These are phyloP conservation scores for Prolemur simus DNA, from an alignment of 2,113 vertebrate genomes.

Conservation along the genomic window DNA sequence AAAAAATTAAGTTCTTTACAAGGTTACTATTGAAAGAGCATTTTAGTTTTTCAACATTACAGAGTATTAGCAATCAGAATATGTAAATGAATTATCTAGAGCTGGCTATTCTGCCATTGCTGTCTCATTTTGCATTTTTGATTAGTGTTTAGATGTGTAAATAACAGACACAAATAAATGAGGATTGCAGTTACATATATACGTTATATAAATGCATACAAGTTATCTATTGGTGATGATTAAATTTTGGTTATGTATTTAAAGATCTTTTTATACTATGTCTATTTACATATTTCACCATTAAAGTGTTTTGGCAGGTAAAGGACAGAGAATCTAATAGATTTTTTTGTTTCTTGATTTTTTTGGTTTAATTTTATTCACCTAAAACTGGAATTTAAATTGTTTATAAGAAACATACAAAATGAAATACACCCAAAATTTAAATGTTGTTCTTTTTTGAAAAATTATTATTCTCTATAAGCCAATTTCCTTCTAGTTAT, in stretches of 20 bases:
- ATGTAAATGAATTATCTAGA: neutral
- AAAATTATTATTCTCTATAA: neutral
- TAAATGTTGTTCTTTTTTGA: neutral
- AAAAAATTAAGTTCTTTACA: neutral
- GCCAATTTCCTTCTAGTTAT: neutral
- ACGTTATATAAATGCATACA: neutral
- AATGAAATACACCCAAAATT: slow-evolving; percentile 8
- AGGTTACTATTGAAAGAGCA: neutral
- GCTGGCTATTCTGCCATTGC: neutral
- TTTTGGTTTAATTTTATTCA: slow-evolving; percentile 48
- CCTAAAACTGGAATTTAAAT: slow-evolving; percentile 35
- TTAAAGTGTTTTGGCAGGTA: slow-evolving; percentile 18
- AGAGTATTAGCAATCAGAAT: neutral
- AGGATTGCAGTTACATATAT: neutral
- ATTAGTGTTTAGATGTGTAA: slow-evolving; percentile 2
- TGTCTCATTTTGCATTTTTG: neutral
- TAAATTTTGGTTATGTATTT: neutral
- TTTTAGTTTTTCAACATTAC: neutral
- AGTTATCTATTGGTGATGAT: neutral
- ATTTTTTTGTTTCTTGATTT: neutral
- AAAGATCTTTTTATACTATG: slow-evolving; percentile 4
- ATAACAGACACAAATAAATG: neutral
- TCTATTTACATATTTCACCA: neutral
- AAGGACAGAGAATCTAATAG: neutral
- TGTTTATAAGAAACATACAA: neutral